Percentiles rank a stretch among this genome's conserved stretches.
Evolutionary conservation across 2,888 invertebrate genomes (phyloP).

Genomic region (Xestia sexstrigata): DNA sequence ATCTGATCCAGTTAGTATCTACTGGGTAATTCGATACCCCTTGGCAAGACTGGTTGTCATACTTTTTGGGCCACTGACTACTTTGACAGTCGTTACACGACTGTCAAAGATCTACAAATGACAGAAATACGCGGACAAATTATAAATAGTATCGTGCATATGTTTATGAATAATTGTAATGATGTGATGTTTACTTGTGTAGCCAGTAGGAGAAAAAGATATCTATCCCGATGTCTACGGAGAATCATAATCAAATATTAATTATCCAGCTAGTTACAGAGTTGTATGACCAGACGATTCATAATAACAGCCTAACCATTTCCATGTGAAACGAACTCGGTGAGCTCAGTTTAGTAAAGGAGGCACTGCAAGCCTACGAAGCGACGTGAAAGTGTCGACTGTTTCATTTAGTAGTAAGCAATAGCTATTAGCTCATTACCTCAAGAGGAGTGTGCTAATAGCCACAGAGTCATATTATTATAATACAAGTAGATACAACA

Average conservation of each 20-base stretch:
- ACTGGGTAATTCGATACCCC: too few species aligned
- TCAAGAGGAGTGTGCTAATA: neutral
- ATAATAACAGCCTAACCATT: neutral
- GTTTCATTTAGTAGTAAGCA: neutral
- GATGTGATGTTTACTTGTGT: neutral
- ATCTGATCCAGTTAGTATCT: too few species aligned
- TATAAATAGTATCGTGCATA: neutral
- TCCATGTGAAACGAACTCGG: slow-evolving; percentile 1
- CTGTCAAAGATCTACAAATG: too few species aligned
- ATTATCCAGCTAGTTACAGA: neutral
- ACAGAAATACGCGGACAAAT: neutral
- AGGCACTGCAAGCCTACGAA: slow-evolving; percentile 9
- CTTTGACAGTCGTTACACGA: too few species aligned
- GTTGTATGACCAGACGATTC: neutral
- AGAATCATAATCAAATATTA: neutral
- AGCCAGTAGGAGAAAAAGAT: neutral
- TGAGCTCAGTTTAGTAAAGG: neutral
- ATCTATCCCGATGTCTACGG: neutral
- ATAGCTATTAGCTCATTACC: neutral
- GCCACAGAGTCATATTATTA: slow-evolving; percentile 1
- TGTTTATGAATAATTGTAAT: neutral
- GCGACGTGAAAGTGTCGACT: neutral
- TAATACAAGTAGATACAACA: neutral
- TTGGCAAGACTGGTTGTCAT: too few species aligned
- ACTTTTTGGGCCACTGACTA: too few species aligned